Evolutionary conservation across 2,888 invertebrate genomes (phyloP).

Genomic region (Hyposoter didymator): DNA sequence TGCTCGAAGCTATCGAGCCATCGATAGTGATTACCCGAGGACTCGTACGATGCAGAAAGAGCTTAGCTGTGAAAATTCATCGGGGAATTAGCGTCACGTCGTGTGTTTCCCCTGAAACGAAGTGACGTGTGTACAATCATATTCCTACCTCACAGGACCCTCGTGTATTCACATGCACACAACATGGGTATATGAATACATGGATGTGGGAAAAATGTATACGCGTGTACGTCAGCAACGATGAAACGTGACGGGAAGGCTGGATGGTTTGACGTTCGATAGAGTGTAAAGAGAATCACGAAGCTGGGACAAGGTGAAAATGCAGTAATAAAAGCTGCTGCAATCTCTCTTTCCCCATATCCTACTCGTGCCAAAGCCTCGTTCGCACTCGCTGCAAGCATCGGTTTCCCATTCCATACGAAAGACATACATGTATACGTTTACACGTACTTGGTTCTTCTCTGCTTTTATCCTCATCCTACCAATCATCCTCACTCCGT

Average conservation of each 20-base stretch:
- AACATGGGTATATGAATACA: constrained; percentile 4
- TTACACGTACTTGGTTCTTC: constrained; percentile 12
- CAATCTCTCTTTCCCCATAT: constrained; percentile 72
- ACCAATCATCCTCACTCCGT: constrained; percentile 52
- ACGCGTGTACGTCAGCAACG: constrained; percentile 42
- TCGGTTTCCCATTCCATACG: constrained; percentile 59
- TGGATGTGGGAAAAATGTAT: background rate
- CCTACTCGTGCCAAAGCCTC: constrained; percentile 48
- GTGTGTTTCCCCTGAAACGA: constrained; percentile 54
- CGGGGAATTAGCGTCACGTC: constrained; percentile 61
- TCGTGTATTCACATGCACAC: constrained; percentile 3
- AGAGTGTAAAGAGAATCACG: constrained; percentile 81
- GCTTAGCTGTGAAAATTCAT: constrained; percentile 64
- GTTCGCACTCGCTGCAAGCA: constrained; percentile 63
- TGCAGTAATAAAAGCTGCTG: constrained; percentile 83
- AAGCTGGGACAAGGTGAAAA: constrained; percentile 83
- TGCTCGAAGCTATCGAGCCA: constrained; percentile 64
- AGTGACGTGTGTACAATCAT: constrained; percentile 55
- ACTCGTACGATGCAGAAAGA: constrained; percentile 34
- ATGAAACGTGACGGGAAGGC: constrained; percentile 64
- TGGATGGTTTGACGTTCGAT: constrained; percentile 76
- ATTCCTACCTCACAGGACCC: constrained; percentile 48
- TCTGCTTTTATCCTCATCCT: constrained; percentile 39
- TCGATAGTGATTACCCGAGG: constrained; percentile 66
- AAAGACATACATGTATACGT: background rate